Conservation (phyloP, 1,140 invertebrate species). For the Brachionus koreanus region DNA sequence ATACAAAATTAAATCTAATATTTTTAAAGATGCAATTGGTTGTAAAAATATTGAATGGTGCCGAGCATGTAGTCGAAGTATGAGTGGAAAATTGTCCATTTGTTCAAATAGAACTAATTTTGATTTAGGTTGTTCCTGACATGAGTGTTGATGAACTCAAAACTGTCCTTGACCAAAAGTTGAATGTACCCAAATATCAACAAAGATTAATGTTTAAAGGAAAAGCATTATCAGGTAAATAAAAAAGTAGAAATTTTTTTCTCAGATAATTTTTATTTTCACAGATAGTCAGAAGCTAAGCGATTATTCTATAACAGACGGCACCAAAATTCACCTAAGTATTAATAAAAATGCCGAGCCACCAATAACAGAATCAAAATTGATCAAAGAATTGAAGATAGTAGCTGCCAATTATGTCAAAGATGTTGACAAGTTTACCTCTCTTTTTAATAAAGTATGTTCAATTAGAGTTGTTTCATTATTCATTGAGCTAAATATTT, state of each 20-base stretch:
- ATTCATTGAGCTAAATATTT: not conserved
- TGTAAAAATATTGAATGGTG: constrained; percentile 30
- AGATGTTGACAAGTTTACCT: constrained; percentile 25
- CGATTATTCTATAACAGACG: constrained; percentile 16
- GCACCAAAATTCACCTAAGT: constrained; percentile 20
- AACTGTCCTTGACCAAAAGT: not conserved
- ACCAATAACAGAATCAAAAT: not conserved
- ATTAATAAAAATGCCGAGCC: constrained; percentile 7
- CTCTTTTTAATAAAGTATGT: not conserved
- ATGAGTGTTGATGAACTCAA: constrained; percentile 7
- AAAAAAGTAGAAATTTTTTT: not conserved
- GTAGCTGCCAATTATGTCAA: constrained; percentile 19
- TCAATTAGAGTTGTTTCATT: not conserved
- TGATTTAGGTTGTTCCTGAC: not conserved
- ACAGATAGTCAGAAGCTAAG: not conserved
- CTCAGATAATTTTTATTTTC: not conserved
- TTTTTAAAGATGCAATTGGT: constrained; percentile 9
- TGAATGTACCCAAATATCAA: not conserved
- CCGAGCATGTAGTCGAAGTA: constrained; percentile 24
- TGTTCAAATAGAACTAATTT: not conserved
- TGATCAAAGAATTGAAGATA: not conserved
- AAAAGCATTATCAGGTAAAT: constrained; percentile 27
- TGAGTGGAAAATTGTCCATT: not conserved
- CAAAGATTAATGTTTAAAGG: constrained; percentile 41
- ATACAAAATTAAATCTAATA: not conserved